Evolutionary conservation across 2,888 invertebrate genomes (phyloP).

Genomic region (Poecilobothrus nobilitatus): DNA sequence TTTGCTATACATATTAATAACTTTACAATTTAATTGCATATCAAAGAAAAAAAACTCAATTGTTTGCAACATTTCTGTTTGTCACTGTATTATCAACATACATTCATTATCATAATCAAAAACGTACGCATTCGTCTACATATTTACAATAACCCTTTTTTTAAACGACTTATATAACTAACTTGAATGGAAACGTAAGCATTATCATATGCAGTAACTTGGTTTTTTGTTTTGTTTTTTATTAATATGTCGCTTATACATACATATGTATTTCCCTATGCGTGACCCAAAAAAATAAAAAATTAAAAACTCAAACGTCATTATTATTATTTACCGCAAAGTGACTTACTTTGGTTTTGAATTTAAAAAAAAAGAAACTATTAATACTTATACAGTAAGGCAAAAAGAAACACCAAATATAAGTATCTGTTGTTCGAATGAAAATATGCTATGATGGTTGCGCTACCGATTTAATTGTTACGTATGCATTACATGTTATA

Average conservation of each 20-base stretch:
- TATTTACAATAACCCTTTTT: too few species aligned
- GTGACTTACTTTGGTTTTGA: not conserved
- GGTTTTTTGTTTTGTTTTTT: too few species aligned
- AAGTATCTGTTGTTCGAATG: not conserved
- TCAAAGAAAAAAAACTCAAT: too few species aligned
- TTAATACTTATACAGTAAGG: not conserved
- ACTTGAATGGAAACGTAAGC: not conserved
- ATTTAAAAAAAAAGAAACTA: not conserved
- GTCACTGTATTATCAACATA: too few species aligned
- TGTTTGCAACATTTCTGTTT: too few species aligned
- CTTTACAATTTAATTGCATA: too few species aligned
- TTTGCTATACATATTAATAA: too few species aligned
- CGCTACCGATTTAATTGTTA: not conserved
- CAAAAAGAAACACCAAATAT: not conserved
- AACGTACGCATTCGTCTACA: too few species aligned
- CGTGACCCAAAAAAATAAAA: not conserved
- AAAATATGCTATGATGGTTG: too few species aligned
- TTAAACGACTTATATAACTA: not conserved
- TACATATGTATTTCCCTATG: not conserved
- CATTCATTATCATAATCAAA: too few species aligned
- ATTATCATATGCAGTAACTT: not conserved
- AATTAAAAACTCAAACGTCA: not conserved
- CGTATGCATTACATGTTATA: not conserved
- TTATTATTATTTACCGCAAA: constrained; percentile 1
- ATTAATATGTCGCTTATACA: not conserved